A percentile compares a stretch with the other conserved stretches of the same genome.
Evolutionary conservation across 2,888 invertebrate species (phyloP).

Genomic region (Pterostichus niger): DNA sequence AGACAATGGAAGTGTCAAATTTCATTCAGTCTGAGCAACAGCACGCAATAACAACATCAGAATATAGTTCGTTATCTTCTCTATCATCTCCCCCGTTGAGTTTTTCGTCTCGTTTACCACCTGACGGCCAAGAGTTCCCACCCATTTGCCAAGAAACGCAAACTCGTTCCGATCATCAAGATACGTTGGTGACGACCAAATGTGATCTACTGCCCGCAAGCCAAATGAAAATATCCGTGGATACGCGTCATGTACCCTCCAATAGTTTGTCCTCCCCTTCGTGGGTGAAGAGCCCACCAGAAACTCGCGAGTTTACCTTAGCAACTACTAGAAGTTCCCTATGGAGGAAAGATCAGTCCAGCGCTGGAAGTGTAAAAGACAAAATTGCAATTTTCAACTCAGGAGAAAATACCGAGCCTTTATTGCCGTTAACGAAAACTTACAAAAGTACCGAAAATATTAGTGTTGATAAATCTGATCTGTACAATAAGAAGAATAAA

Average conservation of each 20-base stretch:
- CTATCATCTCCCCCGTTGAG: constrained; percentile 60
- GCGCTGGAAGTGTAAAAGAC: constrained; percentile 89
- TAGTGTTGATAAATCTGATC: constrained; percentile 44
- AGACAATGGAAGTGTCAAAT: constrained; percentile 64
- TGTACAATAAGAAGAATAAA: constrained; percentile 47
- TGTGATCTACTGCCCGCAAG: constrained; percentile 17
- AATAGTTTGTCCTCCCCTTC: constrained; percentile 43
- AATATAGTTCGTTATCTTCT: constrained; percentile 63
- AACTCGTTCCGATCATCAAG: constrained; percentile 71
- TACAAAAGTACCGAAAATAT: constrained; percentile 68
- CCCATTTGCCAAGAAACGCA: constrained; percentile 85
- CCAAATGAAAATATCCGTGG: constrained; percentile 14
- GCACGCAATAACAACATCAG: constrained; percentile 62
- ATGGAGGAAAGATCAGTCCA: constrained; percentile 87
- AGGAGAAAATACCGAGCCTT: constrained; percentile 76
- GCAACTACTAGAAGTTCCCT: constrained; percentile 70
- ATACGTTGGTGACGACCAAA: constrained; percentile 30
- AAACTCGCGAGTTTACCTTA: constrained; percentile 42
- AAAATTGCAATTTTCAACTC: constrained; percentile 93
- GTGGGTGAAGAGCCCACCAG: constrained; percentile 61
- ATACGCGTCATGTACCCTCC: neutral
- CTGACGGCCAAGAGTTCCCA: constrained; percentile 91
- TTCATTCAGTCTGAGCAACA: constrained; percentile 61
- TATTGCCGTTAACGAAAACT: constrained; percentile 65
- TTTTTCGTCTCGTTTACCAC: constrained; percentile 83